Evolutionary conservation across 2,888 invertebrate genomes (phyloP).

Genomic region (Lysandra coridon): DNA sequence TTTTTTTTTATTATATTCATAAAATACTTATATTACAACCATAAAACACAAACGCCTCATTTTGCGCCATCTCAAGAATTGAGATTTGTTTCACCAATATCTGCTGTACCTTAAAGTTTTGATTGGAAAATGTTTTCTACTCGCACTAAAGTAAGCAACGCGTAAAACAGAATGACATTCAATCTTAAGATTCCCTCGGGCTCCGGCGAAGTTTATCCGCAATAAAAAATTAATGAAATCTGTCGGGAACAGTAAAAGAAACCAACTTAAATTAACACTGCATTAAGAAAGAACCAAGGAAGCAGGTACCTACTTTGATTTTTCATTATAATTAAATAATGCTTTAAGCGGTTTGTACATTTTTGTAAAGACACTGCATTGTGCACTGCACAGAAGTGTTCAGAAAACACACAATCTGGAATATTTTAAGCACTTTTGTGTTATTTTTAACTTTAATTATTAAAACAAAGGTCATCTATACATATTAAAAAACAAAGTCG

Average conservation of each 20-base stretch:
- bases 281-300: conserved; percentile 25
- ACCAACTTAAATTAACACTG: conserved; percentile 26
- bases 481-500: too few relatives aligned
- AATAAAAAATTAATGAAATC: conserved; percentile 27
- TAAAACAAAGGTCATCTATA: background rate
- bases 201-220: background rate
- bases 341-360: conserved; percentile 17
- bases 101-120: background rate
- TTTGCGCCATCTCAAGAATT: background rate
- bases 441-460: too few relatives aligned
- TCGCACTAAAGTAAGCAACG: conserved; percentile 2
- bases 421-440: too few relatives aligned
- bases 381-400: background rate
- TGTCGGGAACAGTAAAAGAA: conserved; percentile 25
- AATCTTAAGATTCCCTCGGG: conserved; percentile 8
- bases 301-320: conserved; percentile 37
- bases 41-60: background rate
- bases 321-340: conserved; percentile 38
- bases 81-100: background rate
- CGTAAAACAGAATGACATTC: conserved; percentile 10
- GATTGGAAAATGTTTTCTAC: conserved; percentile 1
- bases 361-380: background rate
- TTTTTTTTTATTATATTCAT: background rate
- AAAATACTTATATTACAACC: background rate
- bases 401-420: too few relatives aligned